Evolutionary conservation across 2,888 invertebrate genomes (phyloP), one percentile per base, ranked within the genome.

Genomic region (Drosophila colorata): DNA sequence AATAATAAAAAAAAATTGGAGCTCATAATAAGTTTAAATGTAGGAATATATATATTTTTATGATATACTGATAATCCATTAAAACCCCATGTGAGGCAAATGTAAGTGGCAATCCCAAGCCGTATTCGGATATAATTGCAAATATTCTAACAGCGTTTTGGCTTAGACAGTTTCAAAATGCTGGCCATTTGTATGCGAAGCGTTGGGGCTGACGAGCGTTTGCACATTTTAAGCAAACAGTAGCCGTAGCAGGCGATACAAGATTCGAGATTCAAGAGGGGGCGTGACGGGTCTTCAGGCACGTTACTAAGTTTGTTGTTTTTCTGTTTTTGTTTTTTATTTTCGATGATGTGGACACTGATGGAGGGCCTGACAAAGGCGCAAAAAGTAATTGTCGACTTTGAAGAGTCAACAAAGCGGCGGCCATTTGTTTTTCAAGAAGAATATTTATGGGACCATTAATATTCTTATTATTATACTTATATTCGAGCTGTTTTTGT

Each of bases 101-200:
- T 40, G 35, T 18, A 23, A 63, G n/a, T 55, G 38, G 20, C 61
- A 47, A 56, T 64, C 44, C 51, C 41, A 35, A 52, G 9, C 13
- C 40, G 16, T 23, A 41, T 38, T 37, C 31, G 53, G 25, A 25
- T 56, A 47, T 28, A 23, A 63, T 53, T 51, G 43, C 38, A 23
- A 52, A 52, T 74, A 70, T 71, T 74, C 68, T 60, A 64, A 58
- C 5, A 57, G 38, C 67, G 58, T 63, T 70, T 74, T 37, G 31
- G 51, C 20, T 41, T 31, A 51, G 55, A 40, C 61, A 47, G 44
- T 65, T 20, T 28, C 48, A 23, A 37, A 58, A 56, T 56, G 46
- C 38, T 47, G 46, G 46, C 53, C 61, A 80, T 82, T 84, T 81
- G 80, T 80, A 82, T 82, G 81, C 81, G 64, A 23, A 66, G 11